These are phyloP conservation scores for Gryllus longicercus DNA, from an alignment of 2,888 invertebrate genomes.

Conservation along the genomic window DNA sequence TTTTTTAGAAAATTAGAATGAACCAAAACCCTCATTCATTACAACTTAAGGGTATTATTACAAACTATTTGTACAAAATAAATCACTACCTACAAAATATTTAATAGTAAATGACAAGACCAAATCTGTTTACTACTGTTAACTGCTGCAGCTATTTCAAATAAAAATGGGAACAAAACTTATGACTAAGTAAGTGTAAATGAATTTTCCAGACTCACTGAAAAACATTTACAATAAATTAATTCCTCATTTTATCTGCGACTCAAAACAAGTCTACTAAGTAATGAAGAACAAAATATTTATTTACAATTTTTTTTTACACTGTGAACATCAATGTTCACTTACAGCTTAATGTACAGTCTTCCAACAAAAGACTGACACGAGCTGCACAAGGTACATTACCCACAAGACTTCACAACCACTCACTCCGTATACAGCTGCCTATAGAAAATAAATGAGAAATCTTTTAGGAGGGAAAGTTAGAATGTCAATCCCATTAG, in stretches of 20 bases:
- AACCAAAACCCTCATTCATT: too few species aligned
- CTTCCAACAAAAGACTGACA: neutral
- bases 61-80: too few species aligned
- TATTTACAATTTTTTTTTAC: neutral
- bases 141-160: neutral
- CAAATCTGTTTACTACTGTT: neutral
- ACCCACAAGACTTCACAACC: neutral
- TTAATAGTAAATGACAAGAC: too few species aligned
- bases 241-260: conserved; percentile 8
- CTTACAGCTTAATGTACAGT: neutral
- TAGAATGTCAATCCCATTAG: too few species aligned
- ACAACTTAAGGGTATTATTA: too few species aligned
- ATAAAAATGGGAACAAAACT: neutral
- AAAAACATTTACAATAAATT: conserved; percentile 1
- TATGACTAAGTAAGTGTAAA: neutral
- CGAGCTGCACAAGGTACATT: neutral
- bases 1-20: too few species aligned
- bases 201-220: neutral
- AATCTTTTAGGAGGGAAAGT: neutral
- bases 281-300: conserved; percentile 1
- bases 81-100: too few species aligned
- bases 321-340: neutral
- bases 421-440: neutral
- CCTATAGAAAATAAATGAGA: neutral
- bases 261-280: neutral